These are phyloP conservation scores for Labeo calbasu DNA, from an alignment of 2,797 vertebrate species.

Conservation along the genomic window DNA sequence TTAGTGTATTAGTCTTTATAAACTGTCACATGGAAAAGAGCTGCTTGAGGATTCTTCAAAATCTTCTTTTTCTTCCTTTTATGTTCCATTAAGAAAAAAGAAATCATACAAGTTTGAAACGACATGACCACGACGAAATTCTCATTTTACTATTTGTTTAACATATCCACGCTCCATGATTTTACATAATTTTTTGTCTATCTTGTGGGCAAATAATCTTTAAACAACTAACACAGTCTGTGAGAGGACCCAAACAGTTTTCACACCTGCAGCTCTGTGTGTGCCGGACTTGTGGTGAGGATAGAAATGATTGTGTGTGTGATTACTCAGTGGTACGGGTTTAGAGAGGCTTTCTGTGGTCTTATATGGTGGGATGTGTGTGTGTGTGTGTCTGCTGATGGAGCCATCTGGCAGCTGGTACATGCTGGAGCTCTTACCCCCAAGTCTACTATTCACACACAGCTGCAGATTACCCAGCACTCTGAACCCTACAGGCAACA, in stretches of 20 bases:
- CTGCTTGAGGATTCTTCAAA: neutral
- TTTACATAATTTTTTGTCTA: neutral
- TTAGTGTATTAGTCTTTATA: neutral
- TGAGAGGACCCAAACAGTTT: constrained; percentile 6
- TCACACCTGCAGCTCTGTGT: constrained; percentile 43
- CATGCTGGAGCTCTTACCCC: constrained; percentile 65
- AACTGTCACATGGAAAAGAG: neutral
- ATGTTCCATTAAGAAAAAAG: neutral
- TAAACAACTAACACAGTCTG: neutral
- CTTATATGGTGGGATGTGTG: constrained; percentile 46
- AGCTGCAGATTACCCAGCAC: constrained; percentile 71
- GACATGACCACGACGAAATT: neutral
- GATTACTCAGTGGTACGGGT: constrained; percentile 57
- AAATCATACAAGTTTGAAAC: neutral
- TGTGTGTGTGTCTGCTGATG: constrained; percentile 53
- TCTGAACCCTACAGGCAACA: constrained; percentile 60
- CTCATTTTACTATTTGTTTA: neutral
- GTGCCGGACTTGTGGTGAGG: constrained; percentile 46
- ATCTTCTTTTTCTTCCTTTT: neutral
- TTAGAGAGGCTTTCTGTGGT: constrained; percentile 45
- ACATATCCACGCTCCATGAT: neutral
- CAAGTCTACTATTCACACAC: constrained; percentile 71
- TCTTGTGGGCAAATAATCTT: constrained; percentile 22
- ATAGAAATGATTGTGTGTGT: constrained; percentile 63
- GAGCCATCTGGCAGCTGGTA: constrained; percentile 72